phyloP scores from a whole-genome alignment of 2,888 invertebrate genomes.

The Drosophila tripunctata region DNA sequence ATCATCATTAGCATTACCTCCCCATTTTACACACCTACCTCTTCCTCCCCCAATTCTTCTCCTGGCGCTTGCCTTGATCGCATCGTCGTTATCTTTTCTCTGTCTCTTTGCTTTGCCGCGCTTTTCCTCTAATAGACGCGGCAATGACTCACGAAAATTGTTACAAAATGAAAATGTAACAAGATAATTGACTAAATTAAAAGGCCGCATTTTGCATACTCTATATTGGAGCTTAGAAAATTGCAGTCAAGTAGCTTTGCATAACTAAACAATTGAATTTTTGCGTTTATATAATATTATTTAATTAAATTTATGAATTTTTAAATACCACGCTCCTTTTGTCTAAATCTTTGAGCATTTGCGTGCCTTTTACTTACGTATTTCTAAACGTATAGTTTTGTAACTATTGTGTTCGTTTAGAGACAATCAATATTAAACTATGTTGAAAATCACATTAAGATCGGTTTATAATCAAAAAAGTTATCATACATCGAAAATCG shows the following conservation, averaged over 20 bases:
- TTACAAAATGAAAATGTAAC: constrained; percentile 51
- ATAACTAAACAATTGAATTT: too few relatives aligned
- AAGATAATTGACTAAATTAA: neutral
- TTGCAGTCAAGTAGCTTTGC: neutral
- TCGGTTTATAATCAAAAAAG: too few relatives aligned
- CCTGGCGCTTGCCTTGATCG: constrained; percentile 49
- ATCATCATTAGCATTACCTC: constrained; percentile 62
- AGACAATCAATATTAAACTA: too few relatives aligned
- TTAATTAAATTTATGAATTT: too few relatives aligned
- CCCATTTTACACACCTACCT: neutral
- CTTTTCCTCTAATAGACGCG: constrained; percentile 53
- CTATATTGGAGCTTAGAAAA: constrained; percentile 12
- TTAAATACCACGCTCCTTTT: too few relatives aligned
- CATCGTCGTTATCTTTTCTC: constrained; percentile 22
- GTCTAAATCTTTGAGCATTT: too few relatives aligned
- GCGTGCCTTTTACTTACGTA: too few relatives aligned
- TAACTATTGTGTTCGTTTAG: too few relatives aligned
- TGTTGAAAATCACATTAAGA: too few relatives aligned
- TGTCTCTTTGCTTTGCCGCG: constrained; percentile 20
- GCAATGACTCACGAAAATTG: constrained; percentile 72
- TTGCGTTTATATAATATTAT: too few relatives aligned
- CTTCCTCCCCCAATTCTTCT: neutral
- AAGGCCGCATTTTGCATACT: constrained; percentile 11
- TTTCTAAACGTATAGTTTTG: too few relatives aligned
- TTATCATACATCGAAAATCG: too few relatives aligned